phyloP scores from a whole-genome alignment of 1,140 invertebrate genomes.

The Ceratosolen solmsi region DNA sequence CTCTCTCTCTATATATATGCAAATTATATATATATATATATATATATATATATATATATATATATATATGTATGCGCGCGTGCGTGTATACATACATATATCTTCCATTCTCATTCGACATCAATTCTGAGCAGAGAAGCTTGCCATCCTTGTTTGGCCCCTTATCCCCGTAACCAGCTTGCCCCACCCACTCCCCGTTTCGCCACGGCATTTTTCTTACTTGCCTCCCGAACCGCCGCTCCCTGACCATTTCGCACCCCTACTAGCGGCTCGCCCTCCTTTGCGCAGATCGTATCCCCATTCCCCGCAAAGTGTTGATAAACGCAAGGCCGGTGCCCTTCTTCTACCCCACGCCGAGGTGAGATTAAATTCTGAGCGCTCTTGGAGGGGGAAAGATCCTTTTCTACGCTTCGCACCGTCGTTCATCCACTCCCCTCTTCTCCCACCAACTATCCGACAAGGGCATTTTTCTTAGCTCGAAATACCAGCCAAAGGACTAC shows the following conservation, averaged over 20 bases:
- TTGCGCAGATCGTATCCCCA: not conserved
- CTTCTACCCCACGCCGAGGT: conserved; percentile 42
- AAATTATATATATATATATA: too few species aligned
- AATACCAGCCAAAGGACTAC: conserved; percentile 59
- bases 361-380: conserved; percentile 70
- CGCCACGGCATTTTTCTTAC: conserved; percentile 53
- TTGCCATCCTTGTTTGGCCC: conserved; percentile 1
- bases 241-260: conserved; percentile 41
- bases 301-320: conserved; percentile 45
- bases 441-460: conserved; percentile 22
- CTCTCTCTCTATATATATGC: not conserved
- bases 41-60: too few species aligned
- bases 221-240: conserved; percentile 43
- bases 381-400: conserved; percentile 14
- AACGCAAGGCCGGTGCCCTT: conserved; percentile 33
- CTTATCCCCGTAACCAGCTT: not conserved
- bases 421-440: not conserved
- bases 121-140: not conserved
- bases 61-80: too few species aligned
- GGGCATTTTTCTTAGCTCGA: conserved; percentile 71
- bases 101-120: not conserved
- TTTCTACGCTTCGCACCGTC: not conserved
- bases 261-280: conserved; percentile 29
- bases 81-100: too few species aligned
- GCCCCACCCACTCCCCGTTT: conserved; percentile 6